These are phyloP conservation scores for Tursiops truncatus DNA, from an alignment of 2,113 vertebrate genomes.

Conservation along the genomic window DNA sequence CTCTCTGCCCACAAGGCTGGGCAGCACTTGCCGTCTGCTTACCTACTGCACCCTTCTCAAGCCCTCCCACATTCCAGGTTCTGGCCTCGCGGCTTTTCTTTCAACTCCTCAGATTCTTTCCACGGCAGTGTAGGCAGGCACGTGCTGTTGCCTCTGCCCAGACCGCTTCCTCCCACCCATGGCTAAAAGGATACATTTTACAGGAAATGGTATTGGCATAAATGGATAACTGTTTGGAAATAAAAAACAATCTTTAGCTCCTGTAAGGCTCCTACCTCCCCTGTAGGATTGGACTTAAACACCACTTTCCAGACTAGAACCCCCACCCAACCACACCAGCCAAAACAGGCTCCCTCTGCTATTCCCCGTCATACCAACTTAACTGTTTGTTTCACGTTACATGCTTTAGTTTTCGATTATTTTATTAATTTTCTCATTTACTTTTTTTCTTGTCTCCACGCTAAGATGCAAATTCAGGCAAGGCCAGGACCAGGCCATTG, in stretches of 20 bases:
- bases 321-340: neutral
- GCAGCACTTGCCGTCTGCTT: neutral
- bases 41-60: neutral
- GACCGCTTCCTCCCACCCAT: neutral
- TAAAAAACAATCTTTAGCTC: no score
- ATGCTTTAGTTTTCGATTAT: neutral
- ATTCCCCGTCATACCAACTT: neutral
- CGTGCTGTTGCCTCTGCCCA: neutral
- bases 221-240: neutral
- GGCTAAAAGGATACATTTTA: neutral
- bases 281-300: neutral
- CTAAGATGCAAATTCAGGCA: neutral
- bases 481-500: neutral
- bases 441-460: neutral
- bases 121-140: fast-evolving
- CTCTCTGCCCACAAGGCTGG: neutral
- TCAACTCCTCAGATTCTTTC: neutral
- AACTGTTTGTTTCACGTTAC: neutral
- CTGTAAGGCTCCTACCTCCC: neutral
- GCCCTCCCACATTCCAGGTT: fast-evolving
- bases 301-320: fast-evolving
- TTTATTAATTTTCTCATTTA: neutral
- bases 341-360: neutral
- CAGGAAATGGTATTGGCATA: neutral
- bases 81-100: neutral